Evolutionary conservation across 2,797 vertebrate genomes (phyloP), one percentile per base, ranked within the genome.

Genomic region (Poeciliopsis presidionis): DNA sequence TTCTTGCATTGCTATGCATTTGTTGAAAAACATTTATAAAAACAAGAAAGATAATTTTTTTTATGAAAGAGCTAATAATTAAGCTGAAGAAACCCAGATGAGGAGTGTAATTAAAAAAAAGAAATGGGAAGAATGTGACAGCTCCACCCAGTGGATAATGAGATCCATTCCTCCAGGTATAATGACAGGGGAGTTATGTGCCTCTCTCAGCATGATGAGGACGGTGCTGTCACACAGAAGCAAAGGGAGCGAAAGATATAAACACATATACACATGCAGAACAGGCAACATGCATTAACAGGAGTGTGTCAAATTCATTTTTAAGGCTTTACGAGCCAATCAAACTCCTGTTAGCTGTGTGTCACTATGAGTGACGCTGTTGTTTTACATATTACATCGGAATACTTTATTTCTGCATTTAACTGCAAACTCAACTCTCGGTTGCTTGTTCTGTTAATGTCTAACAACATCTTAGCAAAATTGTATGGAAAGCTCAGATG

Each of bases 101-200:
- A 30, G 70, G 51, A 76, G 33, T 30, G 78, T 76, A 53, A 78
- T n/a, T 76, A 41, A 43, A 57, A 33, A 59, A 39, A 78, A 61
- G 11, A 78, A 75, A 89, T 55, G 72, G 77, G 70, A 76, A 89
- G 93, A 94, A 94, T 85, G 90, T 91, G 86, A 92, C 88, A 95
- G 94, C 95, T 91, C 94, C 94, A 95, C 94, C 95, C 83, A 93
- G 95, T 94, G 95, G 95, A 73, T 74, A 74, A 84, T 88, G 49
- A 78, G 2, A 45, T 79, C 77, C 25, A 69, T 25, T 86, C 72
- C 79, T 74, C 46, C 3, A 73, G 69, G 53, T 33, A 53, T 74
- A 72, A 83, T 74, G 39, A 69, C 72, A 75, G 57, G 53, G 53
- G 69, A 61, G 45, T 70, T 76, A 22, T 74, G 74, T 75, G 49